A percentile compares a stretch with the other conserved stretches of the same genome.
Conservation (phyloP, 2,888 invertebrate genomes). For the Schizotus pectinicornis region DNA sequence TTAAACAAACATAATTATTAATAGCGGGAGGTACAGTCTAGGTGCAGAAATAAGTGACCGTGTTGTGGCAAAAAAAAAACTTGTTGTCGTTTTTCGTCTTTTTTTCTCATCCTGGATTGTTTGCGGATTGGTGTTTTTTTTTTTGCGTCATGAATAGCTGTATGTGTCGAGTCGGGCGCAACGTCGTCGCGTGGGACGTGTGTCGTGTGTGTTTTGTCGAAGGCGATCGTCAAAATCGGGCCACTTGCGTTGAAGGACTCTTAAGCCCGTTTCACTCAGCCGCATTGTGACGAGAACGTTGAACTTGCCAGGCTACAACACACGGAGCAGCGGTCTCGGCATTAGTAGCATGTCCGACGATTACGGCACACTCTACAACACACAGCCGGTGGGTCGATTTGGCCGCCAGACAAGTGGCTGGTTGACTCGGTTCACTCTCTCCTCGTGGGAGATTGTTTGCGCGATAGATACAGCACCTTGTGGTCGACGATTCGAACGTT, state of each 20-base stretch:
- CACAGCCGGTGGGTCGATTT: constrained; percentile 37
- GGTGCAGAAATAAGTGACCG: constrained; percentile 16
- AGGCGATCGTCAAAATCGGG: constrained; percentile 43
- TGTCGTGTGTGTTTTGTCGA: constrained; percentile 16
- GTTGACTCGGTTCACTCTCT: constrained; percentile 16
- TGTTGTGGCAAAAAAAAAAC: neutral
- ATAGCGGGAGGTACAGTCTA: constrained; percentile 30
- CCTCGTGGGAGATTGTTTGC: constrained; percentile 18
- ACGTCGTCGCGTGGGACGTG: constrained; percentile 31
- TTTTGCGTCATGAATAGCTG: constrained; percentile 18
- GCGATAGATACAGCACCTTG: constrained; percentile 34
- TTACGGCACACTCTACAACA: constrained; percentile 36
- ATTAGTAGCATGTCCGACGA: constrained; percentile 32
- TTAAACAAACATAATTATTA: constrained; percentile 37
- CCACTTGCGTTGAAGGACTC: constrained; percentile 43
- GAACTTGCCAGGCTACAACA: constrained; percentile 44
- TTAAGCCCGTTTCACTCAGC: constrained; percentile 49
- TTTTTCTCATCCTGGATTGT: neutral
- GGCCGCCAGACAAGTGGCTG: constrained; percentile 37
- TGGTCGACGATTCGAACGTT: constrained; percentile 25
- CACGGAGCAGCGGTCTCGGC: constrained; percentile 20
- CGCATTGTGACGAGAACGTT: constrained; percentile 53
- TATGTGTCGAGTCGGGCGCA: too few species aligned
- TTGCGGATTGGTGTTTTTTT: constrained; percentile 11
- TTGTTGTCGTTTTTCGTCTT: neutral